Evolutionary conservation across 1,140 invertebrate species (phyloP).

Genomic region (Drosophila pachea): DNA sequence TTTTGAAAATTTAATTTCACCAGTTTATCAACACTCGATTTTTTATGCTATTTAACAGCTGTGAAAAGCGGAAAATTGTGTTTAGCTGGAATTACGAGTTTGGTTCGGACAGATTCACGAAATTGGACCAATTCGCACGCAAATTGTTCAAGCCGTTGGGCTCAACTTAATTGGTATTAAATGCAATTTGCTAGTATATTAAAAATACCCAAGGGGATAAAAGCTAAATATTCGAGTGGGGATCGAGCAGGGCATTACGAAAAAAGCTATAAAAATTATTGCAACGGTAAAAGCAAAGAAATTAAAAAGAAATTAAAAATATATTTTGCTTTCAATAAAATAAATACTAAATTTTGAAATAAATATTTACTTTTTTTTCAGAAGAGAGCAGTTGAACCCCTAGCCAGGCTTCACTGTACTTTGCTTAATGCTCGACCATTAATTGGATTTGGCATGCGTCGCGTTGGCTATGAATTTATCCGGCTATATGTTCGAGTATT

Average conservation of each 20-base stretch:
- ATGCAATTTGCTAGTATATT: neutral
- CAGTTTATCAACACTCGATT: conserved; percentile 20
- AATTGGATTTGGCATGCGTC: conserved; percentile 10
- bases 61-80: neutral
- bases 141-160: neutral
- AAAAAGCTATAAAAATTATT: too few species aligned
- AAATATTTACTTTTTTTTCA: too few species aligned
- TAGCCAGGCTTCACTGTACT: neutral
- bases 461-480: neutral
- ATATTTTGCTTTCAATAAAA: too few species aligned
- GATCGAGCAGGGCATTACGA: too few species aligned
- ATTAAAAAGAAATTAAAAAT: too few species aligned
- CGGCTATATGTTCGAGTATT: neutral
- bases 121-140: neutral
- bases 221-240: too few species aligned
- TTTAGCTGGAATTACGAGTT: neutral
- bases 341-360: too few species aligned
- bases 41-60: neutral
- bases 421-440: conserved; percentile 10
- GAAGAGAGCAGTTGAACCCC: neutral
- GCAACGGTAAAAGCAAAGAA: too few species aligned
- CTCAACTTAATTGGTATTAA: neutral
- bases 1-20: conserved; percentile 38
- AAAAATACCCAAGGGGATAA: neutral
- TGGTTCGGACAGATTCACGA: neutral